Conservation (phyloP, 2,888 invertebrate species). For the Parasteatoda lunata region DNA sequence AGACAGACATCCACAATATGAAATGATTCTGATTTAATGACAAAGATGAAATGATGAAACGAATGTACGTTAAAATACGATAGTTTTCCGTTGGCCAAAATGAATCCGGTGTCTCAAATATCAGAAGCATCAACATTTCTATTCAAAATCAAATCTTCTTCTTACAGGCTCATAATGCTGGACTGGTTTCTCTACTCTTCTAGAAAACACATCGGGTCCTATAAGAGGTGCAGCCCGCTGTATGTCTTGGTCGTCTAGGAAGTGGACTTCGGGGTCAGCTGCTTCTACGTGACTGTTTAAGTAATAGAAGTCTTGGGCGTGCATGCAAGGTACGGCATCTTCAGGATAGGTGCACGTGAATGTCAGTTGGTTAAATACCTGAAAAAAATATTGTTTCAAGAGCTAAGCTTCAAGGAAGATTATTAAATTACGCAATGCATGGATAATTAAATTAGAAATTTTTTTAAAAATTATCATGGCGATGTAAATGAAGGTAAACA, state of each 20-base stretch:
- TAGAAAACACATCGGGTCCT: conserved; percentile 24
- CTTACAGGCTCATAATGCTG: conserved; percentile 38
- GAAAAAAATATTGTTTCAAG: background rate
- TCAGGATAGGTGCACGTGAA: conserved; percentile 70
- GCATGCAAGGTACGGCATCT: conserved; percentile 70
- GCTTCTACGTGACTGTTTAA: conserved; percentile 71
- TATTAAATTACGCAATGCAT: too few relatives aligned
- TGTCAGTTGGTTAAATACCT: conserved; percentile 71
- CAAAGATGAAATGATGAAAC: too few relatives aligned
- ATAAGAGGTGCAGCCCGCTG: conserved; percentile 61
- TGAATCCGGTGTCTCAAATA: background rate
- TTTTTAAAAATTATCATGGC: too few relatives aligned
- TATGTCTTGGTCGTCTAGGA: conserved; percentile 64
- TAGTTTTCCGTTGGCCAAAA: background rate
- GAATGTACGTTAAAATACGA: too few relatives aligned
- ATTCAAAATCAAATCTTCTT: conserved; percentile 62
- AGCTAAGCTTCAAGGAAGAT: too few relatives aligned
- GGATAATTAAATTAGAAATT: too few relatives aligned
- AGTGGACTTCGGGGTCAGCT: conserved; percentile 63
- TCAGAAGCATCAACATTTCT: background rate
- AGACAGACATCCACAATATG: too few relatives aligned
- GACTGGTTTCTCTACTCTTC: conserved; percentile 52
- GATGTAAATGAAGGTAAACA: too few relatives aligned
- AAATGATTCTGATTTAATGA: too few relatives aligned
- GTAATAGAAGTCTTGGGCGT: conserved; percentile 71